A percentile compares a stretch with the other conserved stretches of the same genome.
These are phyloP conservation scores for Cantharis rufa DNA, from an alignment of 2,888 invertebrate species.

Conservation along the genomic window DNA sequence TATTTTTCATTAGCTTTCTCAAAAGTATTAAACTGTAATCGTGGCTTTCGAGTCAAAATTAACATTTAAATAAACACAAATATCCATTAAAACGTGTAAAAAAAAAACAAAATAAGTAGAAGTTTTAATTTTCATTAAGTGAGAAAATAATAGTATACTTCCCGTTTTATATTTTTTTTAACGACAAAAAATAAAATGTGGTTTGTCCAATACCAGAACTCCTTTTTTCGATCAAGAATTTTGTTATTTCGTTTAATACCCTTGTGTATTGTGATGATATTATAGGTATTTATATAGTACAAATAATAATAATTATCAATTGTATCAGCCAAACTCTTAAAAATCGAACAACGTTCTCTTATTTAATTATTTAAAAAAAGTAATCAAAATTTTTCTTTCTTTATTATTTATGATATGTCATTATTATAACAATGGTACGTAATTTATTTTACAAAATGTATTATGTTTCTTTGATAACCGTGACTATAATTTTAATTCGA, in stretches of 20 bases:
- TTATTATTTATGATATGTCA: too few relatives aligned
- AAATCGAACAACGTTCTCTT: too few relatives aligned
- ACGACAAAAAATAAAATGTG: not conserved
- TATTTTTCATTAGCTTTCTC: not conserved
- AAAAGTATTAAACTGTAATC: not conserved
- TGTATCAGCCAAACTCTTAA: too few relatives aligned
- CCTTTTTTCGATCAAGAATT: not conserved
- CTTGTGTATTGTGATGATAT: not conserved
- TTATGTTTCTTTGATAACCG: too few relatives aligned
- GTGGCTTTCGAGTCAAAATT: not conserved
- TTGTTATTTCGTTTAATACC: not conserved
- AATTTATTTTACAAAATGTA: too few relatives aligned
- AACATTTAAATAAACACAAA: not conserved
- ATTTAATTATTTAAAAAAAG: too few relatives aligned
- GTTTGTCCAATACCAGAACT: not conserved
- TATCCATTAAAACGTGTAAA: not conserved
- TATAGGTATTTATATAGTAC: too few relatives aligned
- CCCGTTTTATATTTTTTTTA: not conserved
- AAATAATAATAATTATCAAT: too few relatives aligned
- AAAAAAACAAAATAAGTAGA: not conserved
- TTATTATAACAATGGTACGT: too few relatives aligned
- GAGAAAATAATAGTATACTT: not conserved
- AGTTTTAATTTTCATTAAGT: not conserved
- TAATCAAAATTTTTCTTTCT: too few relatives aligned
- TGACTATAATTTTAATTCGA: too few relatives aligned